phyloP scores from a whole-genome alignment of 2,797 vertebrate species.

The Pogonophryne albipinna region DNA sequence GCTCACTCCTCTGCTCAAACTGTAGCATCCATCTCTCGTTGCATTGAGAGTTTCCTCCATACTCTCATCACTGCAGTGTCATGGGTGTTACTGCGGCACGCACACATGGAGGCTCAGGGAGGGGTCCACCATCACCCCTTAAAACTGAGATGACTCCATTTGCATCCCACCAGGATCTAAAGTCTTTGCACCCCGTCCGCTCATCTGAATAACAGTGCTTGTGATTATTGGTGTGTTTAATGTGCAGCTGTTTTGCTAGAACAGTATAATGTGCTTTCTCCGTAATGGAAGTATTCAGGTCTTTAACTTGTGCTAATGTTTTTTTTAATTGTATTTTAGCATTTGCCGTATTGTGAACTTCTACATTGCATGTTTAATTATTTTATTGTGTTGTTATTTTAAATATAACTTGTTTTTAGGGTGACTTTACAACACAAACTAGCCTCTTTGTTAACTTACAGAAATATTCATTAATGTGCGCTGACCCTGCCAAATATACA shows the following conservation, averaged over 20 bases:
- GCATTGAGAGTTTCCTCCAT: neutral
- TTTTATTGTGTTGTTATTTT: no score
- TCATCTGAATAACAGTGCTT: slow-evolving; percentile 7
- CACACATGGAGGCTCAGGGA: slow-evolving; percentile 66
- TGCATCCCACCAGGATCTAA: slow-evolving; percentile 51
- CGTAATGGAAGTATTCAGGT: neutral
- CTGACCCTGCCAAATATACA: no score
- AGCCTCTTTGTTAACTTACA: no score
- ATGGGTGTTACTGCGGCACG: slow-evolving; percentile 40
- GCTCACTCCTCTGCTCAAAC: neutral
- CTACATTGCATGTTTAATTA: no score
- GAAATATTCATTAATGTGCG: no score
- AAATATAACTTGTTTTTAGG: no score
- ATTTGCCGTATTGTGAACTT: no score
- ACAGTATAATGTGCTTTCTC: neutral
- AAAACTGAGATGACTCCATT: slow-evolving; percentile 51
- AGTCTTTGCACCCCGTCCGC: slow-evolving; percentile 5
- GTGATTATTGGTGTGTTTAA: slow-evolving; percentile 45
- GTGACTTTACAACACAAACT: no score
- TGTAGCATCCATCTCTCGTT: no score
- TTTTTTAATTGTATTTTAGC: no score
- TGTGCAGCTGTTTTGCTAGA: slow-evolving; percentile 33
- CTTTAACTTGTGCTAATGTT: no score
- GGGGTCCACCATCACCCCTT: slow-evolving; percentile 41
- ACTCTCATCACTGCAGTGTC: slow-evolving; percentile 26